phyloP scores from a whole-genome alignment of 2,888 invertebrate genomes.

The Leptopterna dolabrata region DNA sequence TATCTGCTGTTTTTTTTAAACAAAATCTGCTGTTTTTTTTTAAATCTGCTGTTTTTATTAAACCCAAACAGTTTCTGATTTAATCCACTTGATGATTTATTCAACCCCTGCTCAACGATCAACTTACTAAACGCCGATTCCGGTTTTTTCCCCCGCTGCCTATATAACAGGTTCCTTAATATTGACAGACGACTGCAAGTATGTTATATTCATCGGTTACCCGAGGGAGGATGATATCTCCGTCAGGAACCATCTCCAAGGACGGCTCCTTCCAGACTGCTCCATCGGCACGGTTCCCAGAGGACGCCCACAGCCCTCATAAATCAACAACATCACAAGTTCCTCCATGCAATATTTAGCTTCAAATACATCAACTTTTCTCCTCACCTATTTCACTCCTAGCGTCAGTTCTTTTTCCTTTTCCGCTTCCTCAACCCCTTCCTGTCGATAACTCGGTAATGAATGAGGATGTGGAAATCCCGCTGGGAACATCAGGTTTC shows the following conservation, averaged over 20 bases:
- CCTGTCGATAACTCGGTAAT: not conserved
- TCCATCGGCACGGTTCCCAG: not conserved
- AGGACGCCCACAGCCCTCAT: not conserved
- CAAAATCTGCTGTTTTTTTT: too few relatives aligned
- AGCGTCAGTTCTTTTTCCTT: not conserved
- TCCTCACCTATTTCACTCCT: not conserved
- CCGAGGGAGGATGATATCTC: not conserved
- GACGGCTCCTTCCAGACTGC: not conserved
- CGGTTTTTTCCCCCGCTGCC: not conserved
- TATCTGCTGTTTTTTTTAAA: too few relatives aligned
- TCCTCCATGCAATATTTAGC: not conserved
- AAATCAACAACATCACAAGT: not conserved
- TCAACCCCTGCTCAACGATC: not conserved
- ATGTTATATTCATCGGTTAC: slow-evolving; percentile 2
- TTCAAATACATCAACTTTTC: not conserved
- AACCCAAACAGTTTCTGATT: too few relatives aligned
- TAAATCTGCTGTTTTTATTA: too few relatives aligned
- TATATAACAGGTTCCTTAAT: not conserved
- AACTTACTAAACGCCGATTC: not conserved
- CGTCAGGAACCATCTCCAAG: not conserved
- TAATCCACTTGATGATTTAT: too few relatives aligned
- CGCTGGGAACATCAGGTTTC: not conserved
- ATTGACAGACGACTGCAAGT: not conserved
- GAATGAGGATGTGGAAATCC: not conserved
- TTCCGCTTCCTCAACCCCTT: not conserved